Base-by-base conservation (phyloP, 2,888 invertebrate genomes). In the Callyntrura sp. region DNA sequence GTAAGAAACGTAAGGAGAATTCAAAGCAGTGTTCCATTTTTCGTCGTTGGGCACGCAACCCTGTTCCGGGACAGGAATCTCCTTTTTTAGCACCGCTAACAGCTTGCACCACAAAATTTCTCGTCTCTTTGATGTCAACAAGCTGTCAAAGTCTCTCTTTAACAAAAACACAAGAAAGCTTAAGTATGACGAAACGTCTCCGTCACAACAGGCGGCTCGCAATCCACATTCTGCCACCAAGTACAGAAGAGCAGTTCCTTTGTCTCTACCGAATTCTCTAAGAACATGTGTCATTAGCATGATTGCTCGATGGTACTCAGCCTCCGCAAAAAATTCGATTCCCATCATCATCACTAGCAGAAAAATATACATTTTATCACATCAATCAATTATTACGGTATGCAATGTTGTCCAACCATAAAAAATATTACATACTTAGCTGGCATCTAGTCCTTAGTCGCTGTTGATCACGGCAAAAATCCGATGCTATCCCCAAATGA, bases 341-440 rank as follows among this genome's bases (percentile, higher is more conserved):
- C 92, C 93, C 93, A 93, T 93, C 83, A 92, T 89, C 68, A 78
- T 82, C 93, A 93, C 93, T 93, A 20, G 20, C 89, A 83, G 5
- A n/a, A 11, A 35, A 35, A 35, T 6, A 35, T 4, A 35, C 3
- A 35, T 35, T 35, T 35, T 35, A 2, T 35, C 35, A 35, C 35
- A n/a, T n/a, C n/a, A n/a, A n/a, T n/a, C n/a, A n/a, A n/a, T n/a
- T n/a, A n/a, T n/a, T n/a, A n/a, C n/a, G n/a, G n/a, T n/a, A n/a
- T n/a, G n/a, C 35, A 35, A 35, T 35, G 35, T 35, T 6, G 35
- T 6, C 35, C 35, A 60, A 43, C 3, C 20, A 73, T 35, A 43
- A n/a, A n/a, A n/a, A n/a, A 4, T 73, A 45, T 20, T 57, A 87
- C 92, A 86, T 90, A 93, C 93, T 93, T 23, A 93, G 65, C 84